Evolutionary conservation across 2,797 vertebrate genomes (phyloP).

Genomic region (Chaetophractus vellerosus): DNA sequence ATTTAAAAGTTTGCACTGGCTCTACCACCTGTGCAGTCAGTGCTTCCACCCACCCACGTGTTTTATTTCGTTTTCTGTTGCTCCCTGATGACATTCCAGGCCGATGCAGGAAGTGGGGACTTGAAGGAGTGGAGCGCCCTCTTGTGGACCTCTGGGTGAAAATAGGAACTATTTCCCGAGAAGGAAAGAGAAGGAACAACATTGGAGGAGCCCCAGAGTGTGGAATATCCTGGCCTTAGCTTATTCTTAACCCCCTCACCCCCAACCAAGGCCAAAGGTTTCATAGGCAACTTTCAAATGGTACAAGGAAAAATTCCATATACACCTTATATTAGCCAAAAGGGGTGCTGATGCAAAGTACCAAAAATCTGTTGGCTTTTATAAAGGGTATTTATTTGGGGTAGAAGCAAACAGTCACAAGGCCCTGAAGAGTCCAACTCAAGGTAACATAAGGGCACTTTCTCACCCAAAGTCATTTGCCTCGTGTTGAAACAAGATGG

Average conservation of each 20-base stretch:
- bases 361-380: too few relatives aligned
- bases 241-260: not conserved
- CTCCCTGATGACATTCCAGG: too few relatives aligned
- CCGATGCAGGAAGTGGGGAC: not conserved
- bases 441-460: too few relatives aligned
- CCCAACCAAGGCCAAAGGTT: not conserved
- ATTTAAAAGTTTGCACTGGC: not conserved
- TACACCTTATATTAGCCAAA: too few relatives aligned
- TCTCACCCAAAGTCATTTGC: too few relatives aligned
- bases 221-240: not conserved
- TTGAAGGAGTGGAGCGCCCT: conserved; percentile 11
- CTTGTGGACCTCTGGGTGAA: conserved; percentile 50
- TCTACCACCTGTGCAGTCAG: not conserved
- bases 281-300: not conserved
- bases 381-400: too few relatives aligned
- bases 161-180: conserved; percentile 36
- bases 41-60: not conserved
- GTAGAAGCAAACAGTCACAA: too few relatives aligned
- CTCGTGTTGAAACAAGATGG: too few relatives aligned
- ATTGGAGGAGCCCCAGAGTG: not conserved
- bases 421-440: too few relatives aligned
- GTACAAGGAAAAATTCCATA: not conserved
- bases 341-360: too few relatives aligned
- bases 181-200: not conserved
- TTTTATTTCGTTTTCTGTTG: not conserved